Conservation (phyloP, 64 coral and sea anemone genomes). For the Porites lutea region DNA sequence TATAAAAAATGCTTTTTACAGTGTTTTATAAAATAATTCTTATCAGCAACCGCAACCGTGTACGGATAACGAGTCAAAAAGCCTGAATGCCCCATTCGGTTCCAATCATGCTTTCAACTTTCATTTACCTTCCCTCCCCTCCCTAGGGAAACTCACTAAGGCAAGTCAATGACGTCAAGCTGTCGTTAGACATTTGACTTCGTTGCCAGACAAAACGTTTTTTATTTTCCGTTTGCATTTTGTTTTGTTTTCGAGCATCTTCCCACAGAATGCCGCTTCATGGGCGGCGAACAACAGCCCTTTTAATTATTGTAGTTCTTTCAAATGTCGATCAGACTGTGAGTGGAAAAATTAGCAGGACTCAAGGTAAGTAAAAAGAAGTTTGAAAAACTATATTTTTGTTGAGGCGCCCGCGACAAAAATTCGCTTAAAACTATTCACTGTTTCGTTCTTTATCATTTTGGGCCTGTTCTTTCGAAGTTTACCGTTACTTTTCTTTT, state of each 20-base stretch:
- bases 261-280: neutral
- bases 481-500: too few species aligned
- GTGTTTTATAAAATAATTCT: too few species aligned
- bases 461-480: too few species aligned
- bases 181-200: constrained; percentile 30
- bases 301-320: constrained; percentile 19
- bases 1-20: too few species aligned
- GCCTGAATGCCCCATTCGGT: too few species aligned
- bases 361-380: constrained; percentile 14
- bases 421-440: neutral
- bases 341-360: neutral
- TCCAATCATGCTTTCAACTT: too few species aligned
- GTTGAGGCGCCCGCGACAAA: too few species aligned
- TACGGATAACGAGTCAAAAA: too few species aligned
- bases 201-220: neutral
- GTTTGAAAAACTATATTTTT: neutral
- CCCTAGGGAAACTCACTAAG: neutral
- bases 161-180: constrained; percentile 6
- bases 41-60: too few species aligned
- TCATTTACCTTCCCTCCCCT: neutral
- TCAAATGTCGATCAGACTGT: neutral
- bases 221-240: neutral
- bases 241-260: neutral
- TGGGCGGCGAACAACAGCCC: neutral
- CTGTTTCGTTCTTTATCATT: neutral